Conservation (phyloP, 2,888 invertebrate species). For the Lasioglossum malachurum region DNA sequence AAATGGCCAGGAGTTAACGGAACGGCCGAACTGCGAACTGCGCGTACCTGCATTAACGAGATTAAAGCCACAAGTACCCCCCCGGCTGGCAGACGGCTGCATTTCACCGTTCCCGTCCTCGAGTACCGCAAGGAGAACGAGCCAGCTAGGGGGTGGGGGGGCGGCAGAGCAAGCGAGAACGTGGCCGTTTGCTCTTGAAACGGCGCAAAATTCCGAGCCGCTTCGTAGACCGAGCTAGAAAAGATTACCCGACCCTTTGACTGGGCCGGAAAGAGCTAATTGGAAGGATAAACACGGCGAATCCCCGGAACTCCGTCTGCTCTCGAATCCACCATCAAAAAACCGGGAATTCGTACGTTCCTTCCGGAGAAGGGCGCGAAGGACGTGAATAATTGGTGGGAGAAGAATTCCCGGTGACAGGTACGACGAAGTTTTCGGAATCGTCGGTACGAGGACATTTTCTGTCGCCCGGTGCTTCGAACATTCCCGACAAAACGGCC, state of each 20-base stretch:
- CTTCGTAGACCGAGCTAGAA: constrained; percentile 1
- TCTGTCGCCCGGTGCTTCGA: too few species aligned
- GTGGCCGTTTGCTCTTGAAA: constrained; percentile 19
- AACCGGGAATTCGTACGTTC: neutral
- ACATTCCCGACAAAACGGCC: too few species aligned
- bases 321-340: neutral
- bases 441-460: too few species aligned
- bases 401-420: too few species aligned
- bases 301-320: neutral
- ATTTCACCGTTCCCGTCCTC: neutral
- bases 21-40: constrained; percentile 53
- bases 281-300: neutral
- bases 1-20: constrained; percentile 63
- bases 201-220: constrained; percentile 11
- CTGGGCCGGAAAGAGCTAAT: neutral
- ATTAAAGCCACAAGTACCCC: constrained; percentile 64
- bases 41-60: constrained; percentile 62
- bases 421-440: too few species aligned
- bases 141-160: neutral
- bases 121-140: neutral
- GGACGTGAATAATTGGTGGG: too few species aligned
- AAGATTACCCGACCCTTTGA: constrained; percentile 21
- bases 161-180: neutral
- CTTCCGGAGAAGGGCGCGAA: too few species aligned
- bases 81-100: constrained; percentile 3